Percentiles rank a stretch among this genome's conserved stretches.
Evolutionary conservation across 64 coral and sea anemone genomes (phyloP).

Genomic region (Catalaphyllia jardinei): DNA sequence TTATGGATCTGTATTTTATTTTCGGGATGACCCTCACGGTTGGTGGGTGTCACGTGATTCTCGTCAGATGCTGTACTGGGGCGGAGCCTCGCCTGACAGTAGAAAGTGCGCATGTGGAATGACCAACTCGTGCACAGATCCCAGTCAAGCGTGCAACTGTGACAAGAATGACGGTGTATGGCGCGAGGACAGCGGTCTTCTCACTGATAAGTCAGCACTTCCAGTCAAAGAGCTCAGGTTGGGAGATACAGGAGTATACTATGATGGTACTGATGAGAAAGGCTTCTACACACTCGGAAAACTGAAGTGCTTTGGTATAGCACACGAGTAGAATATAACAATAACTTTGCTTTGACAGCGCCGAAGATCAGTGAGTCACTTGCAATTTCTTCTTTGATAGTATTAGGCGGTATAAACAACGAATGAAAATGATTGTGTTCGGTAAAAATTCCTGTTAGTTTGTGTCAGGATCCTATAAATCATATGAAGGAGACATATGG

Average conservation of each 20-base stretch:
- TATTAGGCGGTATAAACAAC: too few relatives aligned
- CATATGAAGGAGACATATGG: too few relatives aligned
- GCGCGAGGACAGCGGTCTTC: slow-evolving; percentile 27
- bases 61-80: slow-evolving; percentile 37
- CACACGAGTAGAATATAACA: background rate
- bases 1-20: background rate
- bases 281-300: slow-evolving; percentile 31
- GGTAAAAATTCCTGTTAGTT: too few relatives aligned
- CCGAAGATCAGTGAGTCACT: too few relatives aligned
- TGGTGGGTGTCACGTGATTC: slow-evolving; percentile 56
- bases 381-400: too few relatives aligned
- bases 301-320: slow-evolving; percentile 34
- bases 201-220: background rate
- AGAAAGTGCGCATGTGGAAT: slow-evolving; percentile 42
- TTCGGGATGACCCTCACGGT: background rate
- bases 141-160: background rate
- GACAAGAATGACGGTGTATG: slow-evolving; percentile 5
- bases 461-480: too few relatives aligned
- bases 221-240: slow-evolving; percentile 15
- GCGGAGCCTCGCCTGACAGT: slow-evolving; percentile 34
- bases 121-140: slow-evolving; percentile 31
- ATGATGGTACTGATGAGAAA: background rate
- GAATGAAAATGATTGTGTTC: too few relatives aligned
- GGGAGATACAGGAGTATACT: background rate
- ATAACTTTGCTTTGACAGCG: too few relatives aligned